Evolutionary conservation across 2,888 invertebrate genomes (phyloP).

Genomic region (Acleris laterana): DNA sequence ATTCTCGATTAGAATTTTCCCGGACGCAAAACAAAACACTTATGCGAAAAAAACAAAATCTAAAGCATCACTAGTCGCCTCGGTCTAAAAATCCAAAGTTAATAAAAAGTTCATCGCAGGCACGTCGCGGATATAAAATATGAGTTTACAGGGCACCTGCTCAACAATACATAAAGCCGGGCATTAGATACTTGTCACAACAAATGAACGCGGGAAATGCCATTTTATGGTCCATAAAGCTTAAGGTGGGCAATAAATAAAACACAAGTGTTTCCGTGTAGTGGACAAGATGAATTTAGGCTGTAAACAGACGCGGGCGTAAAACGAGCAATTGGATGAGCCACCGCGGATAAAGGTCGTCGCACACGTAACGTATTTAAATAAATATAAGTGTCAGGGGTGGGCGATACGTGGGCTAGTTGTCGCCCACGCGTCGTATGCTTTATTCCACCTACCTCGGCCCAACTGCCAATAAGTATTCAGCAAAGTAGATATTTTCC

Average conservation of each 20-base stretch:
- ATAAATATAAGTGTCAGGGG: too few relatives aligned
- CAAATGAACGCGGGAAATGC: constrained; percentile 35
- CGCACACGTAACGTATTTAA: background rate
- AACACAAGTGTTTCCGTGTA: constrained; percentile 33
- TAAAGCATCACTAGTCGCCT: background rate
- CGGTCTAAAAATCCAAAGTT: constrained; percentile 20
- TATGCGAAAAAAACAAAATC: too few relatives aligned
- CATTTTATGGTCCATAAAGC: constrained; percentile 37
- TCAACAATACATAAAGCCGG: constrained; percentile 35
- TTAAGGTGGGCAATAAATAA: constrained; percentile 38
- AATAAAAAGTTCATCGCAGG: constrained; percentile 33
- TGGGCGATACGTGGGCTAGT: too few relatives aligned
- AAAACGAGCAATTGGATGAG: constrained; percentile 36
- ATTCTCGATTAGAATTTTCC: too few relatives aligned
- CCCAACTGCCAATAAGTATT: too few relatives aligned
- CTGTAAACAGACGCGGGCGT: constrained; percentile 32
- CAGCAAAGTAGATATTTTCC: too few relatives aligned
- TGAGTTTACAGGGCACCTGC: constrained; percentile 35
- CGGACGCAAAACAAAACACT: too few relatives aligned
- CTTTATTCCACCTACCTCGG: too few relatives aligned
- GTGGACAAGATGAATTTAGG: constrained; percentile 36
- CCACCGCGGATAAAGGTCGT: constrained; percentile 25
- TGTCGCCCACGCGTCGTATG: too few relatives aligned
- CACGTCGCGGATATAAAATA: constrained; percentile 36
- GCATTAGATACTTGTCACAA: constrained; percentile 36